Conservation (phyloP, 2,888 invertebrate genomes). For the Cerceris ruficornis region DNA sequence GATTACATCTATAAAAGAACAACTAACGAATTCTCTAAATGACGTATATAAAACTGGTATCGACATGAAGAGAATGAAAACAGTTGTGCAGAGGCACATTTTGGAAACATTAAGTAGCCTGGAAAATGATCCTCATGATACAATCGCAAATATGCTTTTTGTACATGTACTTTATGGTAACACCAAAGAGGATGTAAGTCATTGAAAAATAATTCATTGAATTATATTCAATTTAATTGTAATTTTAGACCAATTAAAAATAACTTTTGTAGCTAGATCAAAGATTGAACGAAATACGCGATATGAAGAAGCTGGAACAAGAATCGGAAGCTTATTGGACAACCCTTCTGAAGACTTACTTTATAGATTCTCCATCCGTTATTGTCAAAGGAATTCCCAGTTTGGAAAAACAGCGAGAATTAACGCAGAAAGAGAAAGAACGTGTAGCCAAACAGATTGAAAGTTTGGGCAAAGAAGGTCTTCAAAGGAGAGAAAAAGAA, state of each 20-base stretch:
- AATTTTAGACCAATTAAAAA: not conserved
- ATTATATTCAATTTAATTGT: not conserved
- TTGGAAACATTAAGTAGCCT: conserved; percentile 87
- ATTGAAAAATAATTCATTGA: not conserved
- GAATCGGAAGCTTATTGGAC: conserved; percentile 89
- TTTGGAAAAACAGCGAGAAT: conserved; percentile 85
- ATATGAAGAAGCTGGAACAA: conserved; percentile 84
- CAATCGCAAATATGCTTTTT: conserved; percentile 89
- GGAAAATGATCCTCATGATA: conserved; percentile 90
- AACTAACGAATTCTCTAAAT: conserved; percentile 83
- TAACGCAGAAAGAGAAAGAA: conserved; percentile 88
- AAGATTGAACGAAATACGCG: conserved; percentile 87
- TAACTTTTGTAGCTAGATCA: conserved; percentile 83
- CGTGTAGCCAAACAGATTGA: conserved; percentile 87
- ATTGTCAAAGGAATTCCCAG: conserved; percentile 87
- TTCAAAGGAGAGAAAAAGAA: conserved; percentile 85
- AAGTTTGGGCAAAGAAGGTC: conserved; percentile 86
- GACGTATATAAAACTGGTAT: conserved; percentile 83
- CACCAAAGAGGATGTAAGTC: conserved; percentile 87
- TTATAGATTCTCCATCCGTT: conserved; percentile 85
- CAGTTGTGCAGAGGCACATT: conserved; percentile 88
- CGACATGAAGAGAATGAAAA: conserved; percentile 89
- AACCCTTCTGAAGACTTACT: conserved; percentile 86
- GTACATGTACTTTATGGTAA: conserved; percentile 93
- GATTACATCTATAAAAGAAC: conserved; percentile 85